Conservation (phyloP, 2,113 vertebrate genomes). For the Varanus salvator region DNA sequence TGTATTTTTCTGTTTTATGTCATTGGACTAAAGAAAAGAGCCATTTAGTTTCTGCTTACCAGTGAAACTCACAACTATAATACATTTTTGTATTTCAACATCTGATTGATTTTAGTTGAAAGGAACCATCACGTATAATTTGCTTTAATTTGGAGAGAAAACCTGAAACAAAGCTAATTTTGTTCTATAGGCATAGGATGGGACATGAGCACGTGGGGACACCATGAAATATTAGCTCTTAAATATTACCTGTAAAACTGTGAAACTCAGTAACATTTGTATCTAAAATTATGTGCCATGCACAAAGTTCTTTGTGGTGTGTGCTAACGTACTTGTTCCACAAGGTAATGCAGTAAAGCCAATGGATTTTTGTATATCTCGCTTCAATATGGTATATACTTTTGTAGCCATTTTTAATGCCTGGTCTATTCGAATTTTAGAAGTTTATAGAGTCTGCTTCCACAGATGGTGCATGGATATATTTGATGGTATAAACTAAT, state of each 20-base stretch:
- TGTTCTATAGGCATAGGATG: not conserved
- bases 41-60: not conserved
- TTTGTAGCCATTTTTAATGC: not conserved
- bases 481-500: not conserved
- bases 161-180: not conserved
- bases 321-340: slow-evolving; percentile 29
- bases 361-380: slow-evolving; percentile 21
- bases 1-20: not conserved
- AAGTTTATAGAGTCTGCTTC: slow-evolving; percentile 6
- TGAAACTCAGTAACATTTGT: not conserved
- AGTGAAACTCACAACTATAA: not conserved
- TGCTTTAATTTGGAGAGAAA: not conserved
- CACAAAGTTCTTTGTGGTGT: not conserved
- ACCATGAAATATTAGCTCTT: not conserved
- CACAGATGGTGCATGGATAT: not conserved
- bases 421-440: not conserved
- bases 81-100: not conserved
- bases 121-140: not conserved
- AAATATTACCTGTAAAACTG: not conserved
- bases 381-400: not conserved
- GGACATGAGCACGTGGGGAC: not conserved
- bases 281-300: slow-evolving; percentile 15
- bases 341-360: slow-evolving; percentile 23
- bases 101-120: not conserved
- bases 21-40: not conserved